Evolutionary conservation across 1,140 invertebrate genomes (phyloP), one percentile per base, ranked within the genome.

Genomic region (Ruditapes philippinarum): DNA sequence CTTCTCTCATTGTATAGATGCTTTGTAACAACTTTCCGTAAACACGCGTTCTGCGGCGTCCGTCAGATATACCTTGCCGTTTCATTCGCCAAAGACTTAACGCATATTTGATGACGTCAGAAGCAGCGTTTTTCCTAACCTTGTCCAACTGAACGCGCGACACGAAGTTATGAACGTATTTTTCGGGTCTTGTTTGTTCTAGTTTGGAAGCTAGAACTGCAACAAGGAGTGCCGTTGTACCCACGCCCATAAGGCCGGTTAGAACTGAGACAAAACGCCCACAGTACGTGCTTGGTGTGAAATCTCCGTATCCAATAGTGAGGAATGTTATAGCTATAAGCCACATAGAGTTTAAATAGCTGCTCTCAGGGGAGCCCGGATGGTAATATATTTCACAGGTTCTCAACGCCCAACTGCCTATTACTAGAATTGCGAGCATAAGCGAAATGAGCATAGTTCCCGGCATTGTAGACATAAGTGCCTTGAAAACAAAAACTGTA

Each of bases 401-500:
- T 11, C 94, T 89, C 76, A 95, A 92, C 17, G 95, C 93, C 95
- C 95, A 96, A 40, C 94, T 93, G 62, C 91, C 91, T 65, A 95
- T 70, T n/a, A 95, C 36, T 73, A 95, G 93, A 49, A 95, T 94
- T 4, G 90, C 91, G 1, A 93, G 28, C 93, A 96, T 95, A 57
- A 95, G 90, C 4, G 92, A 65, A 22, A 93, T 80, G 31, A 96
- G 90, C 45, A 95, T 89, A 12, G 92, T 94, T 33, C 94, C 95
- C 7, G 95, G 95, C 68, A 93, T 94, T 12, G 95, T 92, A 2
- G 93, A 94, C 95, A 96, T 96, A 0, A 95, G 91, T 28, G 95
- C 95, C 89, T 95, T 96, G 91, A 96, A 95, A 31, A 96, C 94
- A 90, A 96, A 96, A 22, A 91, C 86, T n/a, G 94, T 93, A 91